Percentiles rank a stretch among this genome's conserved stretches.
Conservation (phyloP, 2,113 vertebrate species). For the Neogobius melanostomus region DNA sequence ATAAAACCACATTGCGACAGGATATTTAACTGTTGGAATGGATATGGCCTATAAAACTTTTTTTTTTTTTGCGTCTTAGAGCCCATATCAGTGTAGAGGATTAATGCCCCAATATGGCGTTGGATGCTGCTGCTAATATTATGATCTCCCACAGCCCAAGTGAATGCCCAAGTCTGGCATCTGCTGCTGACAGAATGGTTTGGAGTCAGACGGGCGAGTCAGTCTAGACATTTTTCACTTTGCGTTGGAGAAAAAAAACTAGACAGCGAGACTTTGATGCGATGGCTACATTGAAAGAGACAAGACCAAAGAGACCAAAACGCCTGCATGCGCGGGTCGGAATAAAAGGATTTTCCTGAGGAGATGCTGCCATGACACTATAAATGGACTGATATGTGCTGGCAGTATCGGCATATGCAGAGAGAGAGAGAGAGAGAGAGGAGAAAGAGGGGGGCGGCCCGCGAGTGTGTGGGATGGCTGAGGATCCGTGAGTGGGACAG, state of each 20-base stretch:
- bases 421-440: neutral
- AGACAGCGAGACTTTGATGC: slow-evolving; percentile 28
- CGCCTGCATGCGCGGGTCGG: neutral
- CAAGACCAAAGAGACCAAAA: slow-evolving; percentile 1
- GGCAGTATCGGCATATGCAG: slow-evolving; percentile 16
- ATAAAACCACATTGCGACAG: no score
- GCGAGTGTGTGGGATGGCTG: slow-evolving; percentile 3
- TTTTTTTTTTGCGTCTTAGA: no score
- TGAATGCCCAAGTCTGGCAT: slow-evolving; percentile 26
- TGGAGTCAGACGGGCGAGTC: slow-evolving; percentile 37
- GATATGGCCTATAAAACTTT: no score
- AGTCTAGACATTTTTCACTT: slow-evolving; percentile 44
- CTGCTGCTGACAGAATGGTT: slow-evolving; percentile 42
- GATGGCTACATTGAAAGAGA: slow-evolving; percentile 28
- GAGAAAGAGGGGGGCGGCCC: neutral
- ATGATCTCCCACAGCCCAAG: slow-evolving; percentile 25
- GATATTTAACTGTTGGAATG: no score
- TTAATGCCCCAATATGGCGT: slow-evolving; percentile 26
- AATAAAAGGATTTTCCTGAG: neutral
- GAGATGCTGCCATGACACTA: slow-evolving; percentile 1
- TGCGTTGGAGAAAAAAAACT: slow-evolving; percentile 9
- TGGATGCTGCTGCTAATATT: slow-evolving; percentile 12
- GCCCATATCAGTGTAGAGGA: slow-evolving; percentile 15
- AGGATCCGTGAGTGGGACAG: slow-evolving; percentile 45
- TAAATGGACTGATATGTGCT: slow-evolving; percentile 9